Evolutionary conservation across 2,113 vertebrate species (phyloP).

Genomic region (Geococcyx californianus): DNA sequence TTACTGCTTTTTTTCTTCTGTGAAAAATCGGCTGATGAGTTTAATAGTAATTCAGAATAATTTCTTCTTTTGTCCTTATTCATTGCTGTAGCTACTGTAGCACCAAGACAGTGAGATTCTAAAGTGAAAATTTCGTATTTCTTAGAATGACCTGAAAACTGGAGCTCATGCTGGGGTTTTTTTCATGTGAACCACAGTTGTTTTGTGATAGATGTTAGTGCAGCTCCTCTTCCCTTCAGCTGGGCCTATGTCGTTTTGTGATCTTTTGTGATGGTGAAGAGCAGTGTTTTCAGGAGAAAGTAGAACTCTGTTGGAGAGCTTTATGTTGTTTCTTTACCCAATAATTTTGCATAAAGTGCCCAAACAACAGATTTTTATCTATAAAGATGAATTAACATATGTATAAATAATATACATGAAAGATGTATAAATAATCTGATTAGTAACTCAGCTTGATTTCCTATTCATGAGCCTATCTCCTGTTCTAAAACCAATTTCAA

Average conservation of each 20-base stretch:
- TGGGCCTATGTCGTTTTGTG: background rate
- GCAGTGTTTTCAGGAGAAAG: background rate
- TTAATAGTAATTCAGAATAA: background rate
- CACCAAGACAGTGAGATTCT: background rate
- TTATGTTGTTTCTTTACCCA: constrained; percentile 18
- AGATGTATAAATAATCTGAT: background rate
- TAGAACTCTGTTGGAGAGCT: background rate
- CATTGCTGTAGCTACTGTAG: background rate
- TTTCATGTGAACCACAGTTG: background rate
- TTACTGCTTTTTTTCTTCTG: background rate
- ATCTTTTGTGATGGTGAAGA: background rate
- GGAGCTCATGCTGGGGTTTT: background rate
- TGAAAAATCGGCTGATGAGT: background rate
- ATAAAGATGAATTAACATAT: constrained; percentile 28
- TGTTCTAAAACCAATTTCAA: background rate
- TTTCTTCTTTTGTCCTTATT: background rate
- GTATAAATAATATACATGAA: background rate
- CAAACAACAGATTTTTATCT: constrained; percentile 13
- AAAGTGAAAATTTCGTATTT: background rate
- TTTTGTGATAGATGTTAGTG: background rate
- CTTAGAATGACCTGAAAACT: background rate
- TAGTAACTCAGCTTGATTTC: background rate
- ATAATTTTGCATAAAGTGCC: constrained; percentile 21
- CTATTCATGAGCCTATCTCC: background rate
- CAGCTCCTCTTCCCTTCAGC: background rate